A percentile compares a stretch with the other conserved stretches of the same genome.
These are phyloP conservation scores for Byasa hedistus DNA, from an alignment of 2,888 invertebrate genomes.

Conservation along the genomic window DNA sequence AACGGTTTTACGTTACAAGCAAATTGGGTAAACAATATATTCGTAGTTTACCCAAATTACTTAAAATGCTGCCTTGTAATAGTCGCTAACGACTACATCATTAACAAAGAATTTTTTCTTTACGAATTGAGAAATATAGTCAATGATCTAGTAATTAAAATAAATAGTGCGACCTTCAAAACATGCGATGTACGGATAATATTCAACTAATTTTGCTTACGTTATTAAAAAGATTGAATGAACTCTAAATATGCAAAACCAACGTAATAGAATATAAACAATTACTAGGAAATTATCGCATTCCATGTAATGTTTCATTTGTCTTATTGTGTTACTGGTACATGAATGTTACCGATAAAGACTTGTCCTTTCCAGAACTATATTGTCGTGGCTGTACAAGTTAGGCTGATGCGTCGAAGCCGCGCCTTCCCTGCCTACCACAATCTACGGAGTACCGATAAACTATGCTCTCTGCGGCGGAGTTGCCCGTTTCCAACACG, in stretches of 20 bases:
- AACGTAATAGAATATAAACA: neutral
- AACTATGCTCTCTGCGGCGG: slow-evolving; percentile 25
- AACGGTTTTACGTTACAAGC: too few relatives aligned
- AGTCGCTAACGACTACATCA: too few relatives aligned
- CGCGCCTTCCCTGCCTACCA: slow-evolving; percentile 32
- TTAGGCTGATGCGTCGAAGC: slow-evolving; percentile 28
- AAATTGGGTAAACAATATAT: too few relatives aligned
- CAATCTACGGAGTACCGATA: slow-evolving; percentile 27
- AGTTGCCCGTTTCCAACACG: slow-evolving; percentile 12
- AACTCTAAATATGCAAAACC: neutral
- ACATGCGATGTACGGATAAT: too few relatives aligned
- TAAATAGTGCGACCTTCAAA: too few relatives aligned
- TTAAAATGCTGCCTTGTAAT: too few relatives aligned
- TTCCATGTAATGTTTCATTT: neutral
- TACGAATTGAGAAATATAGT: too few relatives aligned
- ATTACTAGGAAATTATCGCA: neutral
- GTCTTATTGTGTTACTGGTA: slow-evolving; percentile 3
- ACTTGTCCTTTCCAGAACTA: slow-evolving; percentile 24
- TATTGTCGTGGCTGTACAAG: slow-evolving; percentile 20
- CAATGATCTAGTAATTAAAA: too few relatives aligned
- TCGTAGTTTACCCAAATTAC: too few relatives aligned
- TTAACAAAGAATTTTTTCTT: too few relatives aligned
- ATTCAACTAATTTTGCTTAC: too few relatives aligned
- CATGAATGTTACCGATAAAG: slow-evolving; percentile 8
- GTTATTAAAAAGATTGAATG: too few relatives aligned